Evolutionary conservation across 2,797 vertebrate genomes (phyloP), one percentile per base, ranked within the genome.

Genomic region (Aphelocoma californica): DNA sequence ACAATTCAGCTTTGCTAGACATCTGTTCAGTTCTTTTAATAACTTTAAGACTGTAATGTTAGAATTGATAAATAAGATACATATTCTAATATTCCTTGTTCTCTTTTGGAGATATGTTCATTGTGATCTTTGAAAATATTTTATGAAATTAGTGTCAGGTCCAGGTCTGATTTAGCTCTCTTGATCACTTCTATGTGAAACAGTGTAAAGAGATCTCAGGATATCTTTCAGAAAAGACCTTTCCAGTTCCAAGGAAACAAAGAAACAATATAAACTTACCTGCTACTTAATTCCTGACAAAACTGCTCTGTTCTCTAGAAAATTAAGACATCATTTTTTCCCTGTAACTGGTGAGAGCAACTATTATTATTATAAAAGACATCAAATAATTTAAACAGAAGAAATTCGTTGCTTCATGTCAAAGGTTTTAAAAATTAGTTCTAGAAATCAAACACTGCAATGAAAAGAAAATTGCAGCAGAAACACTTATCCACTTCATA

Each of bases 391-490:
- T 91, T 87, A 73, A 91, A 92, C 28, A 77, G 74, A 84, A 88
- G 56, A 92, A 93, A 92, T 77, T 56, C 19, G 3, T 86, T 86
- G 62, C 81, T 93, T 91, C 86, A 95, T 88, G 79, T 94, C 73
- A 96, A 88, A 95, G 83, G 92, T 92, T 96, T 95, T 81, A 86
- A 92, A 94, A 95, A 84, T 58, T 77, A 75, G 71, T 95, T 88
- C 71, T 64, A 92, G 57, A 92, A 83, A 95, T 95, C 90, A 95
- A 95, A 94, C 88, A 95, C 56, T 86, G 47, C 67, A 93, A 86
- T 92, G 90, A 89, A 62, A 86, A 74, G 86, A 97, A 94, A 95
- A 96, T 93, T 94, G 75, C 70, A 74, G 73, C 79, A 89, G 80
- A 95, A 94, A 83, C 58, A 92, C 54, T 92, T 90, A 84, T 64